Base-by-base conservation (phyloP, 2,888 invertebrate genomes). In the Eulithis prunata region DNA sequence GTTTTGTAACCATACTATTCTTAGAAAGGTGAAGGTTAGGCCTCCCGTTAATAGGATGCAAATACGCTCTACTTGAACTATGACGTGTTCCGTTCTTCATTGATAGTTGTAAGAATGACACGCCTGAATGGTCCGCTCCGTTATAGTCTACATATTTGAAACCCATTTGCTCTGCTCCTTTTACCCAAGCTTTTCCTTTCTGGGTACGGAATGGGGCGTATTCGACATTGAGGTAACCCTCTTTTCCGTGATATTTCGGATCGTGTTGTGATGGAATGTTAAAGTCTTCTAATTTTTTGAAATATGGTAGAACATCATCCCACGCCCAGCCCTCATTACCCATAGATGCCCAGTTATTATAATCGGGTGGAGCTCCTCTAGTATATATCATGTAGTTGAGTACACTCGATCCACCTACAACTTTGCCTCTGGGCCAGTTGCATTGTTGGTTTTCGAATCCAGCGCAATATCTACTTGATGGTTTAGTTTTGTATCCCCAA, bases 301-400 rank as follows among this genome's bases (percentile, higher is more conserved):
- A 97, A 80, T 96, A 97, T 0, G 95, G 95, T 13, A 96, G 80
- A 0, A 97, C 95, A 21, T 96, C 94, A 36, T 94, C 87, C 92
- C 94, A 97, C 57, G 95, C 94, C 97, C 97, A 97, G 0, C 96
- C 96, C 0, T 93, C 84, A 80, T 96, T 96, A 0, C 96, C 97
- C 77, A 95, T 81, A 0, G 89, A 89, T 12, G 94, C 94, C 98
- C 98, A 98, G 4, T 92, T 87, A 78, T 97, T 96, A 81, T 96
- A 98, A 79, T 98, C 97, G 4, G 91, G 86, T 0, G 94, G 92
- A 75, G 95, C 94, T 11, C 96, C 97, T 69, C 96, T 89, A 0
- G 96, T 96, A 77, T 96, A 97, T 76, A 96, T 95, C 97, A 98
- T 97, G 75, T 95, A 96, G 81, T 97, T 97, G 10, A 97, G 89